These are phyloP conservation scores for Astyanax mexicanus DNA, from an alignment of 2,797 vertebrate genomes.

Conservation along the genomic window DNA sequence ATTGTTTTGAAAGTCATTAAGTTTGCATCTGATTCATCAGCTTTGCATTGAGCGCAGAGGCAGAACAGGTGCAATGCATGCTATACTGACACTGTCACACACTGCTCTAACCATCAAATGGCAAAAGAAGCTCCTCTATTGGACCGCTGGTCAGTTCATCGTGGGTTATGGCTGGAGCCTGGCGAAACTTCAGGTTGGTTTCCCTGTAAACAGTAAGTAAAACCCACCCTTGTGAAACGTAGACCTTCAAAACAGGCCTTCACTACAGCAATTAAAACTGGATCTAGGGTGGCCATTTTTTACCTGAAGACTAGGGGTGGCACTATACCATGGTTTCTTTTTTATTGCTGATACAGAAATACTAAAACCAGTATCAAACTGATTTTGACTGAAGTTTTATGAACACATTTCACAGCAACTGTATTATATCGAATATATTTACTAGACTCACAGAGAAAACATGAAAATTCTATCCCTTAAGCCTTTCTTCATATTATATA, in stretches of 20 bases:
- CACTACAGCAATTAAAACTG: background rate
- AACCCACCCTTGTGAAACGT: background rate
- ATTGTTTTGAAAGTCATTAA: background rate
- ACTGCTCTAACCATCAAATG: slow-evolving; percentile 84
- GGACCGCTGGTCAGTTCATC: slow-evolving; percentile 72
- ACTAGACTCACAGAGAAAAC: no score
- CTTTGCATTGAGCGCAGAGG: background rate
- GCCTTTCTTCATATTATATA: no score
- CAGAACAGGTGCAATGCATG: background rate
- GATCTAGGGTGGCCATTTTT: background rate
- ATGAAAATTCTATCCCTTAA: no score
- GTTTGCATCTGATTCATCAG: background rate
- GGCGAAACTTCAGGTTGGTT: slow-evolving; percentile 92
- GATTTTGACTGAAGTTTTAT: no score
- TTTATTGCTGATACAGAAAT: no score
- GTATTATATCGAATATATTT: no score
- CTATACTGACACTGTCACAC: background rate
- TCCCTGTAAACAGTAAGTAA: slow-evolving; percentile 73
- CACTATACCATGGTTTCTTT: no score
- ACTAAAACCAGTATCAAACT: no score
- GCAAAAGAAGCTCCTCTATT: slow-evolving; percentile 72
- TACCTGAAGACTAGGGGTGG: no score
- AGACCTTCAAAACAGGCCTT: background rate
- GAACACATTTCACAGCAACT: no score
- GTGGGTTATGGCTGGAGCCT: slow-evolving; percentile 84